Evolutionary conservation across 2,113 vertebrate genomes (phyloP).

Genomic region (Nasalis larvatus): DNA sequence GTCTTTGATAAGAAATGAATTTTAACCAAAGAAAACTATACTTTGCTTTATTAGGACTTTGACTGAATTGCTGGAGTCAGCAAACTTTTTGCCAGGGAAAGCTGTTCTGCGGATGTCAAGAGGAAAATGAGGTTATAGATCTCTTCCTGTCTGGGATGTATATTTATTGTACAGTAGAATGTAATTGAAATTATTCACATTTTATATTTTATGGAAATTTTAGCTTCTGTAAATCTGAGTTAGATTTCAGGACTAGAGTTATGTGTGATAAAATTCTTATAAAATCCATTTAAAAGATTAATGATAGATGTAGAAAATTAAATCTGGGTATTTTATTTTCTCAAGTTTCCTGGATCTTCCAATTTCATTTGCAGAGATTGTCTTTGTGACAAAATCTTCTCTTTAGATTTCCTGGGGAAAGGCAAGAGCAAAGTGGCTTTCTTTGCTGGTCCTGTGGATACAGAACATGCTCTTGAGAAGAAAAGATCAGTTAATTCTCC

Average conservation of each 20-base stretch:
- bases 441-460: not conserved
- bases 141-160: slow-evolving; percentile 55
- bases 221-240: slow-evolving; percentile 76
- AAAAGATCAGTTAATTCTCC: not conserved
- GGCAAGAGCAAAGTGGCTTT: not conserved
- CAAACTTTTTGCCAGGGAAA: slow-evolving; percentile 52
- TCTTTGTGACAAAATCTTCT: slow-evolving; percentile 9
- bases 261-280: slow-evolving; percentile 72
- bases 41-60: slow-evolving; percentile 55
- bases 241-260: slow-evolving; percentile 71
- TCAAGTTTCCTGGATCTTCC: slow-evolving; percentile 41
- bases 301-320: slow-evolving; percentile 65
- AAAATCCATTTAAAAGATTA: slow-evolving; percentile 73
- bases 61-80: slow-evolving; percentile 52
- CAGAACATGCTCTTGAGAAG: not conserved
- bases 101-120: slow-evolving; percentile 43
- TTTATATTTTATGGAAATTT: slow-evolving; percentile 76
- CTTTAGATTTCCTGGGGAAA: not conserved
- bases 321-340: slow-evolving; percentile 61
- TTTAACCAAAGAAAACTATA: slow-evolving; percentile 45
- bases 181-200: slow-evolving; percentile 68
- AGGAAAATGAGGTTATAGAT: slow-evolving; percentile 74
- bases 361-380: slow-evolving; percentile 54
- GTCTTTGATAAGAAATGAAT: slow-evolving; percentile 14
- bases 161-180: slow-evolving; percentile 71